phyloP scores from a whole-genome alignment of 2,113 vertebrate species.

The Suncus etruscus region DNA sequence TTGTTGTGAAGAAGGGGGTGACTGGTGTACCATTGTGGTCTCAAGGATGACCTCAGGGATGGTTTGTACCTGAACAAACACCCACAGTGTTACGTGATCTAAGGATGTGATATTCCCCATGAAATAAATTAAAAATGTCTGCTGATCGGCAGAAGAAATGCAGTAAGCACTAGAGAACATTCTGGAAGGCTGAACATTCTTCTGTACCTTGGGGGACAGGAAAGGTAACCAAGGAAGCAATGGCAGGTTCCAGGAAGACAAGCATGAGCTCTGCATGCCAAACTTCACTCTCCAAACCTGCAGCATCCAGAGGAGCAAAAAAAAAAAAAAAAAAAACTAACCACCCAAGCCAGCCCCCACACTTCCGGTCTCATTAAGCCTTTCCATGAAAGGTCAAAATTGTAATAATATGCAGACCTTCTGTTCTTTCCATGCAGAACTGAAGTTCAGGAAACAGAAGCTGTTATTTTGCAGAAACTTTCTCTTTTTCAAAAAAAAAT shows the following conservation, averaged over 20 bases:
- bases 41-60: neutral
- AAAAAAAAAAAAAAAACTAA: too few species aligned
- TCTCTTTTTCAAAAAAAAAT: neutral
- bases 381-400: conserved; percentile 35
- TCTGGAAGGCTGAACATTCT: neutral
- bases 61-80: neutral
- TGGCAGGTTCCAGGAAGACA: fast-evolving
- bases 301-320: neutral
- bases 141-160: fast-evolving
- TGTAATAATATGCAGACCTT: neutral
- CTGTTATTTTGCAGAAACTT: neutral
- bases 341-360: neutral
- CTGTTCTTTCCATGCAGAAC: conserved; percentile 19
- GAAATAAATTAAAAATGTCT: conserved; percentile 2
- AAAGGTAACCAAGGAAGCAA: too few species aligned
- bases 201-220: neutral
- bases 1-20: neutral
- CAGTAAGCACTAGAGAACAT: too few species aligned
- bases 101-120: neutral
- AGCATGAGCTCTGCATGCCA: neutral
- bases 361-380: neutral
- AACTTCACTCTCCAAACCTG: neutral
- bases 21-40: neutral
- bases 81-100: neutral
- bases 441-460: conserved; percentile 24